Percentiles rank a stretch among this genome's conserved stretches.
phyloP scores from a whole-genome alignment of 2,113 vertebrate species.

The Anseranas semipalmata region DNA sequence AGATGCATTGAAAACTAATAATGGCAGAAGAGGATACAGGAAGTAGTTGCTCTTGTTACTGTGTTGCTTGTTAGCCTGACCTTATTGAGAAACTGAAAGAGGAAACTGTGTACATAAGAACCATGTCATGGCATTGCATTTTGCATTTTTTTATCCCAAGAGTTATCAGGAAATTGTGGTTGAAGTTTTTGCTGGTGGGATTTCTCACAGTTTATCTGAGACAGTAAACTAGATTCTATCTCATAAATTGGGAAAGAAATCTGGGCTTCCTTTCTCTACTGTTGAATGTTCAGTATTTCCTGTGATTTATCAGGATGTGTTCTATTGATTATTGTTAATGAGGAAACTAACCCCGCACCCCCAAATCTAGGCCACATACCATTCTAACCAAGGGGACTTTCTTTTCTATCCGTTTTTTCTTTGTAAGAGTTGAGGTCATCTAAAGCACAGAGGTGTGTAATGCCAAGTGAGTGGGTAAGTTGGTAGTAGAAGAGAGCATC shows the following conservation, averaged over 20 bases:
- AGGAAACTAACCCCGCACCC: not conserved
- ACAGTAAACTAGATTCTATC: not conserved
- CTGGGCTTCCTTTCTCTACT: constrained; percentile 3
- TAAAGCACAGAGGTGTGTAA: not conserved
- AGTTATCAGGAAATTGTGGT: not conserved
- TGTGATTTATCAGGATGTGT: not conserved
- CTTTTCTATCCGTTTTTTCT: not conserved
- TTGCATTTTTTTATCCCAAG: not conserved
- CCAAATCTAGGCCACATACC: not conserved
- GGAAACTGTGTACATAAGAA: not conserved
- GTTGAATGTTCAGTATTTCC: not conserved
- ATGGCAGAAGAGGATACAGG: not conserved
- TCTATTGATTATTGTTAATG: not conserved
- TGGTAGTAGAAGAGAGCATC: not conserved
- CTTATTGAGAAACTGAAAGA: not conserved
- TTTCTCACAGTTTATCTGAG: not conserved
- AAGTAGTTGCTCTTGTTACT: not conserved
- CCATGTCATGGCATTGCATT: not conserved
- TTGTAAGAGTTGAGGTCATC: not conserved
- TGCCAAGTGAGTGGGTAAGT: not conserved
- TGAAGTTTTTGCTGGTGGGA: not conserved
- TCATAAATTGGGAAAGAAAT: not conserved
- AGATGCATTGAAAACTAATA: not conserved
- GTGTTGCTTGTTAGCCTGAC: not conserved
- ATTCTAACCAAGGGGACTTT: not conserved